Evolutionary conservation across 2,113 vertebrate species (phyloP).

Genomic region (Solenodon paradoxus): DNA sequence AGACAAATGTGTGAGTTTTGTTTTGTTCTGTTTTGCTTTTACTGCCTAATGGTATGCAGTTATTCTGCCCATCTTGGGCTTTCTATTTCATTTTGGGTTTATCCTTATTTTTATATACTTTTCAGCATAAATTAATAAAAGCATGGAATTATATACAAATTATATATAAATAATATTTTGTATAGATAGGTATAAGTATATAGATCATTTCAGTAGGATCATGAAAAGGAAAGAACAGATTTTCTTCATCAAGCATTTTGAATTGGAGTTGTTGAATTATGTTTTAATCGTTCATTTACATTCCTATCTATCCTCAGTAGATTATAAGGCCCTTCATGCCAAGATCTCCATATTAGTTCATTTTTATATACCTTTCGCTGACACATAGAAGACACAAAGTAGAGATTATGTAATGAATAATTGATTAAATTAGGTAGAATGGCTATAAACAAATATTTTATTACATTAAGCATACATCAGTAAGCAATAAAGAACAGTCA

Average conservation of each 20-base stretch:
- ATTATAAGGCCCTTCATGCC: neutral
- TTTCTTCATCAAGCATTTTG: neutral
- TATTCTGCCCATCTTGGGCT: neutral
- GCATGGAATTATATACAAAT: too few species aligned
- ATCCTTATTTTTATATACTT: constrained; percentile 8
- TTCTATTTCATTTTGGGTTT: neutral
- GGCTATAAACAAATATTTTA: constrained; percentile 17
- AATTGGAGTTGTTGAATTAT: neutral
- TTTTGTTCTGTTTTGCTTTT: neutral
- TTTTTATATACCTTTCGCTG: constrained; percentile 18
- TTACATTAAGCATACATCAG: neutral
- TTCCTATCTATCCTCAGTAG: neutral
- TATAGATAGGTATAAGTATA: too few species aligned
- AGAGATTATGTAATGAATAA: neutral
- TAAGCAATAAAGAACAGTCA: neutral
- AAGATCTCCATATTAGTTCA: neutral
- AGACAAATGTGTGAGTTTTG: neutral
- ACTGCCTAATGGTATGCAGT: neutral
- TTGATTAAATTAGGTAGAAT: constrained; percentile 3
- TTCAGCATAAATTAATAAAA: too few species aligned
- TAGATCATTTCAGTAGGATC: neutral
- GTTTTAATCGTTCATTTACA: neutral
- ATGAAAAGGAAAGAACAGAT: neutral
- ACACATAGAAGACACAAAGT: neutral
- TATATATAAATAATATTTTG: too few species aligned